Evolutionary conservation across 2,888 invertebrate genomes (phyloP).

Genomic region (Erebia epiphron): DNA sequence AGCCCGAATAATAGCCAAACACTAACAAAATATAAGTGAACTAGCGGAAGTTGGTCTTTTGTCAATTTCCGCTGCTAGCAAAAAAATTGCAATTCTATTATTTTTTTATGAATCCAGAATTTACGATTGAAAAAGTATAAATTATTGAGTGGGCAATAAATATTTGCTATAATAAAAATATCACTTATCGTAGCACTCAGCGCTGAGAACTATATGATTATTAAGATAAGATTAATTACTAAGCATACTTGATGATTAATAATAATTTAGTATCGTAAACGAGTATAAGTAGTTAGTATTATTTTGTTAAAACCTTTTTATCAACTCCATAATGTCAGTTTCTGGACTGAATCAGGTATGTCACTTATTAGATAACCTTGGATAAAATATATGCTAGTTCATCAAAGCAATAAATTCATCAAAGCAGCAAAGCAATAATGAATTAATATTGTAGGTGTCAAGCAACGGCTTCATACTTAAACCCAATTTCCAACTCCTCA

Average conservation of each 20-base stretch:
- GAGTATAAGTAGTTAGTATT: no score
- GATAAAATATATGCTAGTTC: no score
- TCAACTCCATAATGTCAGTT: no score
- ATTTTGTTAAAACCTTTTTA: no score
- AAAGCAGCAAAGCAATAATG: no score
- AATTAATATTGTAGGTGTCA: no score
- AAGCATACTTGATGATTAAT: not conserved
- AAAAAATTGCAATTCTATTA: not conserved
- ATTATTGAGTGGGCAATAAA: not conserved
- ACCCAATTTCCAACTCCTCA: no score
- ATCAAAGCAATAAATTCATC: no score
- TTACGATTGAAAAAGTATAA: not conserved
- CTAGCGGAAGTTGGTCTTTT: not conserved
- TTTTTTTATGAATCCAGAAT: not conserved
- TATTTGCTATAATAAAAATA: not conserved
- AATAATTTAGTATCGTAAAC: no score
- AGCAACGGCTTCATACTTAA: no score
- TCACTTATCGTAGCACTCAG: not conserved
- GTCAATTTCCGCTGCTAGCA: not conserved
- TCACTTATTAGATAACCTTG: no score
- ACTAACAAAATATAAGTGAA: not conserved
- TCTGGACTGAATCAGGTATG: no score
- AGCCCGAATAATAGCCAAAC: not conserved
- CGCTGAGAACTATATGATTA: constrained; percentile 1
- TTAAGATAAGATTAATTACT: not conserved